Evolutionary conservation across 2,888 invertebrate genomes (phyloP).

Genomic region (Altica lythri): DNA sequence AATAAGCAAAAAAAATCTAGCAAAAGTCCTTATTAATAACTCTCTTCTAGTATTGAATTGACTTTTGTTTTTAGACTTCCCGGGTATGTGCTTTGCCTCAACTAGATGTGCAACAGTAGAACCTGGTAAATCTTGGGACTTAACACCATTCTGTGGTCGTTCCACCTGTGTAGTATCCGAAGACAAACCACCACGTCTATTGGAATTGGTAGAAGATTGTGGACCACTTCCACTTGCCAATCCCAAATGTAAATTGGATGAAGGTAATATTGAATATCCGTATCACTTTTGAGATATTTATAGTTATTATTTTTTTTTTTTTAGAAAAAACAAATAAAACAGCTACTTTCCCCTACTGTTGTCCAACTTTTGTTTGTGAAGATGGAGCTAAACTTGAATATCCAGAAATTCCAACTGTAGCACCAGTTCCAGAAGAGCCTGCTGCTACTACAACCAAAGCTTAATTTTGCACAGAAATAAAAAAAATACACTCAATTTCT

Average conservation of each 20-base stretch:
- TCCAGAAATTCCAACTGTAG: slow-evolving; percentile 72
- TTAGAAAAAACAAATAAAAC: slow-evolving; percentile 87
- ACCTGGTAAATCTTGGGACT: slow-evolving; percentile 83
- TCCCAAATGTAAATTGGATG: slow-evolving; percentile 84
- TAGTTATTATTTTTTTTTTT: slow-evolving; percentile 49
- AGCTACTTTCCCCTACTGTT: slow-evolving; percentile 84
- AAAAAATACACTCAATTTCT: background rate
- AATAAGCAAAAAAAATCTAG: too few relatives aligned
- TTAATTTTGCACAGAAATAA: slow-evolving; percentile 7
- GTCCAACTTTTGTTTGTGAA: slow-evolving; percentile 85
- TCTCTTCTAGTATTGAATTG: too few relatives aligned
- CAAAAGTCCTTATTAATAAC: too few relatives aligned
- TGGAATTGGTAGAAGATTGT: slow-evolving; percentile 87
- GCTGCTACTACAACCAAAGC: slow-evolving; percentile 42
- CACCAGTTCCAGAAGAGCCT: slow-evolving; percentile 52
- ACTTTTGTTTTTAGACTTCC: slow-evolving; percentile 73
- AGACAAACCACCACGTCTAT: slow-evolving; percentile 73
- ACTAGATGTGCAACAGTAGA: slow-evolving; percentile 88
- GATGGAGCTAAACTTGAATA: slow-evolving; percentile 84
- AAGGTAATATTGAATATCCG: slow-evolving; percentile 49
- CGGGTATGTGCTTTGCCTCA: slow-evolving; percentile 89
- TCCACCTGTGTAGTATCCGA: slow-evolving; percentile 84
- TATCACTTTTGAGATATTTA: too few relatives aligned
- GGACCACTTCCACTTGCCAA: slow-evolving; percentile 87
- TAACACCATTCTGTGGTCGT: slow-evolving; percentile 89